phyloP scores from a whole-genome alignment of 2,888 invertebrate species.

The Lypha dubia region DNA sequence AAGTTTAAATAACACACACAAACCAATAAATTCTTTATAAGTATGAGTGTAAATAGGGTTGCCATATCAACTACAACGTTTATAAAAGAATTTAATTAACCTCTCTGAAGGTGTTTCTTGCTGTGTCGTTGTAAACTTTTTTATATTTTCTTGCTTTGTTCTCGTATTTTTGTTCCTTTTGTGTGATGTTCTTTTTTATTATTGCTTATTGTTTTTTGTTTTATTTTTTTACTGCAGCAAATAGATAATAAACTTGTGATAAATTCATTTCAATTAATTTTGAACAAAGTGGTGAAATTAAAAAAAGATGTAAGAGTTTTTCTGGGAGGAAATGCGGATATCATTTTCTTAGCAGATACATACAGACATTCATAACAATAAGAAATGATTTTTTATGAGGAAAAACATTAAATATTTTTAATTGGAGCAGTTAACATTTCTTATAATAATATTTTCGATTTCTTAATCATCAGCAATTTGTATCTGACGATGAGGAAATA shows the following conservation, averaged over 20 bases:
- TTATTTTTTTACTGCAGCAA: conserved; percentile 59
- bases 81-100: conserved; percentile 70
- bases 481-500: too few species aligned
- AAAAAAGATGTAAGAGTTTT: conserved; percentile 36
- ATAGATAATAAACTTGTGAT: conserved; percentile 70
- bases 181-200: conserved; percentile 31
- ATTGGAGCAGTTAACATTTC: not conserved
- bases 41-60: conserved; percentile 44
- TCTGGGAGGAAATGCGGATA: not conserved
- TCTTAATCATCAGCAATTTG: too few species aligned
- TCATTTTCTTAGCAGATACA: not conserved
- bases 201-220: conserved; percentile 59
- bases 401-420: not conserved
- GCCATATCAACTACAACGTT: conserved; percentile 57
- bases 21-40: conserved; percentile 10
- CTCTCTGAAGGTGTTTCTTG: conserved; percentile 68
- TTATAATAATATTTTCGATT: too few species aligned
- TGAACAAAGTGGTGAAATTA: conserved; percentile 75
- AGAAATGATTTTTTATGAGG: too few species aligned
- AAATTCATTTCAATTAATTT: conserved; percentile 72
- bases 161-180: conserved; percentile 21
- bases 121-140: conserved; percentile 37
- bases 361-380: too few species aligned
- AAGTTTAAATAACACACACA: conserved; percentile 19
- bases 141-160: not conserved